phyloP scores from a whole-genome alignment of 2,797 vertebrate species.

The Typhlichthys eigenmanni region DNA sequence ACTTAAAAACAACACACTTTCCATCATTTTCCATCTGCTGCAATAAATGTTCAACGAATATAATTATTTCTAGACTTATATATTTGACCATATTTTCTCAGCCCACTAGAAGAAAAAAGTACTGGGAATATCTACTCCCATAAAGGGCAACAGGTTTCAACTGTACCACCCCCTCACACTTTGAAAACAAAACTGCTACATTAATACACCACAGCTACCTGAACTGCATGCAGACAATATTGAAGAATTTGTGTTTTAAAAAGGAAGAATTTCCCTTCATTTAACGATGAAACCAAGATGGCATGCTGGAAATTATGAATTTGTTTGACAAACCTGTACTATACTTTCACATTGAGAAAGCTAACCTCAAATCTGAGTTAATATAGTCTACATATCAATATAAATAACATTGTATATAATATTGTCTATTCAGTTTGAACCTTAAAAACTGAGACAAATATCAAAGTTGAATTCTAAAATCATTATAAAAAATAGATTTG shows the following conservation, averaged over 20 bases:
- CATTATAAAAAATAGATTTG: not conserved
- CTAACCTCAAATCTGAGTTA: conserved; percentile 32
- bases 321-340: conserved; percentile 29
- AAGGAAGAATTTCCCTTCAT: conserved; percentile 4
- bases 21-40: not conserved
- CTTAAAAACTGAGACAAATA: too few relatives aligned
- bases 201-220: not conserved
- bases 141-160: conserved; percentile 3
- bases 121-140: conserved; percentile 7
- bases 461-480: not conserved
- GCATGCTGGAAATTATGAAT: not conserved
- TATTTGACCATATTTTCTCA: not conserved
- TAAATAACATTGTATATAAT: not conserved
- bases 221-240: not conserved
- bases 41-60: not conserved
- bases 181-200: not conserved
- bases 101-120: not conserved
- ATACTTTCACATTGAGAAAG: conserved; percentile 22
- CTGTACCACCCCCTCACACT: not conserved
- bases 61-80: not conserved
- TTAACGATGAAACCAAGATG: conserved; percentile 8
- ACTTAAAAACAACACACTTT: not conserved
- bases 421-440: not conserved
- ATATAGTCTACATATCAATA: not conserved
- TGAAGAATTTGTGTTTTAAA: not conserved